Evolutionary conservation across 2,888 invertebrate species (phyloP).

Genomic region (Pseudanteris insignis): DNA sequence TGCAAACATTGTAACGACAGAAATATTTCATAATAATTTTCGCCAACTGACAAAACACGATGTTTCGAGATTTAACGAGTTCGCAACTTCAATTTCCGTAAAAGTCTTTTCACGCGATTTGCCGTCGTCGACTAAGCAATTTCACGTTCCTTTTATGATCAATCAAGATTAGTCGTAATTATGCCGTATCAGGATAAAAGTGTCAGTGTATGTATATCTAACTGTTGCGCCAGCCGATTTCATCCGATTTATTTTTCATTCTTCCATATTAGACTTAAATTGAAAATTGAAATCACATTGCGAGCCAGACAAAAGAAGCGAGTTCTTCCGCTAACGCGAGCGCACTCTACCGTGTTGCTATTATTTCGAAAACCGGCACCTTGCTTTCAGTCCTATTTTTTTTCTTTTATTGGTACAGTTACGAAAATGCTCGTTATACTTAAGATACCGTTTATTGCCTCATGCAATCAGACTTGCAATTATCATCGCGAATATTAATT

Average conservation of each 20-base stretch:
- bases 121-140: slow-evolving; percentile 10
- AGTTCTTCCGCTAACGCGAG: slow-evolving; percentile 22
- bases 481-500: no score
- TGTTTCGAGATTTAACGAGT: slow-evolving; percentile 6
- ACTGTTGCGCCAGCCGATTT: slow-evolving; percentile 4
- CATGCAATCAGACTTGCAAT: no score
- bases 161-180: slow-evolving; percentile 31
- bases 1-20: neutral
- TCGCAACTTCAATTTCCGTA: slow-evolving; percentile 21
- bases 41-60: slow-evolving; percentile 13
- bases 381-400: no score
- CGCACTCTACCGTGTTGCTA: slow-evolving; percentile 18
- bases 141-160: slow-evolving; percentile 30
- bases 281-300: no score
- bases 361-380: slow-evolving; percentile 30
- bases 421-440: no score
- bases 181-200: slow-evolving; percentile 25
- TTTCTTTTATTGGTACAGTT: no score
- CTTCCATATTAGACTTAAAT: slow-evolving; percentile 20
- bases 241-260: slow-evolving; percentile 1
- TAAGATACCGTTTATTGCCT: no score
- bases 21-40: slow-evolving; percentile 10
- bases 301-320: neutral
- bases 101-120: slow-evolving; percentile 17
- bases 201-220: slow-evolving; percentile 6